Base-by-base conservation (phyloP, 2,797 vertebrate genomes). In the Cirrhinus mrigala region DNA sequence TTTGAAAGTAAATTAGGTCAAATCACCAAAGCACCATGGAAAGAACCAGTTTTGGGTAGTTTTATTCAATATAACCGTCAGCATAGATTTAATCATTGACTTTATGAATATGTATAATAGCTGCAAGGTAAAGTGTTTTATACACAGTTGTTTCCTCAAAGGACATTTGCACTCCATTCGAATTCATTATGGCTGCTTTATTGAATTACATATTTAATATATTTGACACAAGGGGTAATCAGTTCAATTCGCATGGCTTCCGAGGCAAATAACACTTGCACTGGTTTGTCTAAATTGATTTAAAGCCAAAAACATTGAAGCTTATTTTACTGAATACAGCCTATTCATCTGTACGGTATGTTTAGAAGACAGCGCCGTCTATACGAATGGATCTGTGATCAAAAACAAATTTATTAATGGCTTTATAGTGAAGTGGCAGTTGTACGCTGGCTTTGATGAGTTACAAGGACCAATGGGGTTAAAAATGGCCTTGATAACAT, bases 181-280 rank as follows among this genome's bases (percentile, higher is more conserved):
- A 89, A 86, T 86, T 46, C 48, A 89, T 90, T 89, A 85, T 44
- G 20, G n/a, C 40, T 82, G 81, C 83, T 80, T 88, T 90, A 88
- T 89, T 86, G 83, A 87, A 90, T 90, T 87, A 90, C 71, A 82
- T 69, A 76, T 86, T 88, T 89, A 85, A 89, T 89, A 86, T 81
- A 79, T 90, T 88, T 87, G 87, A 88, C 87, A 88, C 48, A 18
- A 29, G 27, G 37, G 79, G 75, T 88, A 88, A 89, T 88, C 77
- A 83, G 85, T 85, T 85, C 62, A 77, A 22, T 83, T 77, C 73
- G 29, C 56, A 82, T 58, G 70, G 68, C 75, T 64, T 82, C 69
- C 22, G 44, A 77, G 62, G 77, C 50, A 81, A 86, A 87, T 85
- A 89, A 77, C 50, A 81, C 46, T 81, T 64, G 50, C 27, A 52